Conservation (phyloP, 92 coral and sea anemone species). For the Epizoanthus scotinus region DNA sequence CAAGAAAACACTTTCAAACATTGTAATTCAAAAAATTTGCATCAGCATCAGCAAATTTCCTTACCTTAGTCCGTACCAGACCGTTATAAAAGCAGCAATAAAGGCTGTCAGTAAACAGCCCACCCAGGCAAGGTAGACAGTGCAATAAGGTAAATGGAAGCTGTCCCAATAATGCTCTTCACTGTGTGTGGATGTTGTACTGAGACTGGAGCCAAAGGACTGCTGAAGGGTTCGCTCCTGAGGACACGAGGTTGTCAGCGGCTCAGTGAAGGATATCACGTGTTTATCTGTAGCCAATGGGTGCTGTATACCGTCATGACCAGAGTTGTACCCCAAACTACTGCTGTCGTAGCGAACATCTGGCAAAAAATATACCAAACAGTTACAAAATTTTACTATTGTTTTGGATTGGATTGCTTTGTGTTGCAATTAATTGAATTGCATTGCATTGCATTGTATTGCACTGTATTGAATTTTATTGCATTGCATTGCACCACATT, state of each 20-base stretch:
- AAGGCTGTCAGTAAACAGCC: slow-evolving; percentile 66
- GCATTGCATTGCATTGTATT: no score
- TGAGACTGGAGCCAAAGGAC: not conserved
- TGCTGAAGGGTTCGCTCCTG: not conserved
- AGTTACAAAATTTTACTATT: no score
- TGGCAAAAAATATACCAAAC: not conserved
- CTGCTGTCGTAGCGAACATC: slow-evolving; percentile 37
- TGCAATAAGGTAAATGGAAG: slow-evolving; percentile 51
- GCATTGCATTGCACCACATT: no score
- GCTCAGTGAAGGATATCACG: slow-evolving; percentile 34
- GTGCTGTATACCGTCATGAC: slow-evolving; percentile 17
- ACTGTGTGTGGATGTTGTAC: slow-evolving; percentile 4
- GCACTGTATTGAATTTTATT: no score
- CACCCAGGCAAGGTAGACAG: slow-evolving; percentile 70
- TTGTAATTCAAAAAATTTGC: no score
- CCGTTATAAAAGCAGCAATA: slow-evolving; percentile 53
- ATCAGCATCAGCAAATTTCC: not conserved
- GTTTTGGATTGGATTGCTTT: no score
- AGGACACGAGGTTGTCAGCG: slow-evolving; percentile 24
- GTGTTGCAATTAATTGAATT: no score
- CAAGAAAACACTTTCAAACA: no score
- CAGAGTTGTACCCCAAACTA: slow-evolving; percentile 56
- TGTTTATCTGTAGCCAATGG: slow-evolving; percentile 14
- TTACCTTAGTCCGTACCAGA: slow-evolving; percentile 83
- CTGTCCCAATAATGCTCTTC: not conserved